Base-by-base conservation (phyloP, 2,888 invertebrate species). In the Polyommatus icarus region DNA sequence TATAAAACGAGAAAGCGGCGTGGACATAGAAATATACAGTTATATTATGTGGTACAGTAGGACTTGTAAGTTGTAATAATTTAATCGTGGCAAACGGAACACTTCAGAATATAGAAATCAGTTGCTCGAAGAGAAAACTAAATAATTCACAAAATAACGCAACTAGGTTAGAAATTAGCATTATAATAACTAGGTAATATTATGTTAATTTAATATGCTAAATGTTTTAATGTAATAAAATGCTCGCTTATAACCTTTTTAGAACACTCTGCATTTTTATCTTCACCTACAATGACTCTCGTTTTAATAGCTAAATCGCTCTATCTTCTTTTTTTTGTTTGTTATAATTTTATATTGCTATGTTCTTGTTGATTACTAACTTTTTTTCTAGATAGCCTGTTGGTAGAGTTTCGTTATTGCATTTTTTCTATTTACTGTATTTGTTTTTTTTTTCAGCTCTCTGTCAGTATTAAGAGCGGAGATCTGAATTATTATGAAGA, bases 171-270 rank as follows among this genome's bases (percentile, higher is more conserved):
- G 50, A 54, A 72, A 72, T 72, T 29, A 29, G 24, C 50, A 54
- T 75, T 18, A 29, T 29, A 50, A 18, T 75, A 75, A 54, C 29
- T 54, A 54, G 15, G 10, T 54, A 29, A 15, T 75, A 75, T 18
- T 75, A 75, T 75, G 54, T 50, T 54, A 18, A 75, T 75, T 75
- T 75, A 54, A 54, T 75, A 54, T 73, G 73, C 46, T 40, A 10
- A 73, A 73, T 46, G 12, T 67, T 67, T 24, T 20, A 61, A 61
- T 24, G 61, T 61, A 61, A 61, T 61, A 61, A 24, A 24, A 61
- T 61, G 12, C 20, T n/a, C 4, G 18, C 54, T 6, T 8, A 1
- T 50, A 15, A 15, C 50, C 50, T 50, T 50, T 15, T 50, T 50
- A 15, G 3, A 50, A 15, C 15, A 50, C 50, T 50, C 50, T 15